Conservation (phyloP, 2,888 invertebrate species). For the Selenia dentaria region DNA sequence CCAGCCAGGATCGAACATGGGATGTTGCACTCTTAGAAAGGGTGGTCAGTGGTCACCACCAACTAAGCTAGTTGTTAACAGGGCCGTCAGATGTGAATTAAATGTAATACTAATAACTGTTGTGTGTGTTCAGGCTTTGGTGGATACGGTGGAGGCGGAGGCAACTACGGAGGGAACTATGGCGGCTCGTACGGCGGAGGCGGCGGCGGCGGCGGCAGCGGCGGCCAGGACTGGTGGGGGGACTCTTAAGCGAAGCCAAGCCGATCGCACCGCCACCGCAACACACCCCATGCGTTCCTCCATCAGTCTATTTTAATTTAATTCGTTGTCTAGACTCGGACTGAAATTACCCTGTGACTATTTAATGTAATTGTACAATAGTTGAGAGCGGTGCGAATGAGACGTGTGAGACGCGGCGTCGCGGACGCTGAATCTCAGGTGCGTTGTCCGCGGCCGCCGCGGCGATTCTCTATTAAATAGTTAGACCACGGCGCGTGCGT, state of each 20-base stretch:
- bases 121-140: slow-evolving; percentile 55
- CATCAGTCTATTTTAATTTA: slow-evolving; percentile 49
- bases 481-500: slow-evolving; percentile 34
- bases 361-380: slow-evolving; percentile 38
- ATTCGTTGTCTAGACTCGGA: slow-evolving; percentile 56
- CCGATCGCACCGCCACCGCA: slow-evolving; percentile 31
- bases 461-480: slow-evolving; percentile 43
- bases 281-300: slow-evolving; percentile 18
- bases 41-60: no score
- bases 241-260: slow-evolving; percentile 64
- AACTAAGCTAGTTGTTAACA: no score
- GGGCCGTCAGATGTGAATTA: no score
- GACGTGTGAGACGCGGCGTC: slow-evolving; percentile 40
- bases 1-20: no score
- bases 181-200: slow-evolving; percentile 77
- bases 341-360: slow-evolving; percentile 72
- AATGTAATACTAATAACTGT: no score
- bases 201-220: slow-evolving; percentile 72
- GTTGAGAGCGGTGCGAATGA: slow-evolving; percentile 55
- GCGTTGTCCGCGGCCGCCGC: slow-evolving; percentile 46
- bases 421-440: slow-evolving; percentile 73
- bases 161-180: slow-evolving; percentile 74
- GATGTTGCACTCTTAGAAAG: no score
- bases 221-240: slow-evolving; percentile 81
- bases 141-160: slow-evolving; percentile 68